These are phyloP conservation scores for Harpalus rubripes DNA, from an alignment of 2,888 invertebrate species.

Conservation along the genomic window DNA sequence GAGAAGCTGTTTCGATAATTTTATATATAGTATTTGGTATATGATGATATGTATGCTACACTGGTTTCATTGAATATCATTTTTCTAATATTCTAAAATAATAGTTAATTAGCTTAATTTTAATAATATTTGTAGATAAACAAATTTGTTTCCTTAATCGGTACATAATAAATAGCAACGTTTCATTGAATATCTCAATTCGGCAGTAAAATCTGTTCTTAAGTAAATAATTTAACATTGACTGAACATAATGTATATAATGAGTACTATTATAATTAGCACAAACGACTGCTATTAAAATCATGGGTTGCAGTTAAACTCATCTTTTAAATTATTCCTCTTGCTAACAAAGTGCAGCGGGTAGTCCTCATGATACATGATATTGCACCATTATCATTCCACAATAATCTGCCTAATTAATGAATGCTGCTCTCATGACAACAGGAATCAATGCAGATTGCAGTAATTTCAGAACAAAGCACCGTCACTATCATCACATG, in stretches of 20 bases:
- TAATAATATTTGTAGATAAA: too few species aligned
- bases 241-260: background rate
- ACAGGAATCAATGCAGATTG: conserved; percentile 17
- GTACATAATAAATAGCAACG: too few species aligned
- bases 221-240: background rate
- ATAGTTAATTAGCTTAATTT: too few species aligned
- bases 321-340: conserved; percentile 6
- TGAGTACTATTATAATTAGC: background rate
- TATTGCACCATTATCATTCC: conserved; percentile 20
- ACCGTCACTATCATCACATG: background rate
- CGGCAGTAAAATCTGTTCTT: background rate
- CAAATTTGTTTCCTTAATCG: too few species aligned
- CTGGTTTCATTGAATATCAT: too few species aligned
- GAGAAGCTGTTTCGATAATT: too few species aligned
- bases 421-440: conserved; percentile 22
- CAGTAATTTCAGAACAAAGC: background rate
- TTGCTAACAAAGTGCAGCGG: background rate
- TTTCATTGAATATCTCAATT: too few species aligned
- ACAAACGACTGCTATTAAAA: background rate
- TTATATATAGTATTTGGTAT: too few species aligned
- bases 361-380: conserved; percentile 1
- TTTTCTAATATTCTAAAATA: too few species aligned
- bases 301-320: conserved; percentile 5
- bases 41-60: too few species aligned
- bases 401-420: conserved; percentile 27